A percentile compares a stretch with the other conserved stretches of the same genome.
phyloP scores from a whole-genome alignment of 2,113 vertebrate genomes.

The Colinus virginianus region DNA sequence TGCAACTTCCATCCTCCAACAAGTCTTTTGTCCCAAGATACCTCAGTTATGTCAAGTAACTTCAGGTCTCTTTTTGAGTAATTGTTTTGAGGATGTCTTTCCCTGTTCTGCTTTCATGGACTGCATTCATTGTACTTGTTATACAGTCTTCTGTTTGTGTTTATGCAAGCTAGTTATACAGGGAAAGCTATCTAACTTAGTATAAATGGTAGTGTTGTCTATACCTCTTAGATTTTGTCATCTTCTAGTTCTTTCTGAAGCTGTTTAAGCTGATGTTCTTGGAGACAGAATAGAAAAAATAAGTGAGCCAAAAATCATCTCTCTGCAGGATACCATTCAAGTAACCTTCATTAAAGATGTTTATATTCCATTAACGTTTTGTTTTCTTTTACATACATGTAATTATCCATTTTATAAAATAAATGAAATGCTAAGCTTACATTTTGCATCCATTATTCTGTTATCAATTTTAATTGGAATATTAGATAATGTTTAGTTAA shows the following conservation, averaged over 20 bases:
- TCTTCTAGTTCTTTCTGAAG: neutral
- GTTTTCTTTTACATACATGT: neutral
- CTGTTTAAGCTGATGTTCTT: neutral
- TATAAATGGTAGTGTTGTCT: neutral
- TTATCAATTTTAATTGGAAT: neutral
- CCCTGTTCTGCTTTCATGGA: neutral
- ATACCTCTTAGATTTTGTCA: neutral
- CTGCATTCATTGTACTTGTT: neutral
- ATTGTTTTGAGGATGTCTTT: neutral
- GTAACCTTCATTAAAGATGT: neutral
- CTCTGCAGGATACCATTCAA: neutral
- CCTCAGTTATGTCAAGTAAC: neutral
- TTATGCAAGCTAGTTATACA: neutral
- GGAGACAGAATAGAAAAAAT: neutral
- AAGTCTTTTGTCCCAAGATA: neutral
- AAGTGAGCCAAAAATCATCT: neutral
- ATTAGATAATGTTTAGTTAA: neutral
- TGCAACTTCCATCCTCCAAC: neutral
- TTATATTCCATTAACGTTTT: neutral
- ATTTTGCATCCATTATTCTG: rapidly evolving
- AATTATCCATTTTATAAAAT: neutral
- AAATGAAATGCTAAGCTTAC: neutral
- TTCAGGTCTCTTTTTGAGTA: neutral
- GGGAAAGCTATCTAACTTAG: neutral
- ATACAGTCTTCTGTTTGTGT: neutral